A percentile compares a stretch with the other conserved stretches of the same genome.
Evolutionary conservation across 2,888 invertebrate species (phyloP).

Genomic region (Acrocera orbiculus): DNA sequence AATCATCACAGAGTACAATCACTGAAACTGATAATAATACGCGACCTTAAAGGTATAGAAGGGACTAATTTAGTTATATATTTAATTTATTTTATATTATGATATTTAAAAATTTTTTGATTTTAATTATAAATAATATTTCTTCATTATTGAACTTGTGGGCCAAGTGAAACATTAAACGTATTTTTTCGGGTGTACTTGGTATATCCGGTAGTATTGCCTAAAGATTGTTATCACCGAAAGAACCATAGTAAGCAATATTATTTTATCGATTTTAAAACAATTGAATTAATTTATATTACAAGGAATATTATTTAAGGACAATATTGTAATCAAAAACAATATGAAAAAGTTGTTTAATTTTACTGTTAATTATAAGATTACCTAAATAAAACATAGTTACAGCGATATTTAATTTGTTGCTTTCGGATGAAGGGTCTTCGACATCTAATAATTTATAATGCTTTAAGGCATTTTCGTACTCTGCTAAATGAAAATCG

Average conservation of each 20-base stretch:
- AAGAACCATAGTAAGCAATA: no score
- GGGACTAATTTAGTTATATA: slow-evolving; percentile 4
- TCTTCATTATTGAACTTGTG: slow-evolving; percentile 86
- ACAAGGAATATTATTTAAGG: no score
- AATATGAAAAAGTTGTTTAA: background rate
- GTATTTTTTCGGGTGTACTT: slow-evolving; percentile 47
- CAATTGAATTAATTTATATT: background rate
- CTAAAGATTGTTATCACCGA: slow-evolving; percentile 20
- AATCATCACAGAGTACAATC: background rate
- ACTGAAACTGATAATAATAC: slow-evolving; percentile 1
- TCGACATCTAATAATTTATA: slow-evolving; percentile 42
- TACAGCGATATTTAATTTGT: slow-evolving; percentile 70
- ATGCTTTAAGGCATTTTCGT: slow-evolving; percentile 59
- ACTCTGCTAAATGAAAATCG: slow-evolving; percentile 89
- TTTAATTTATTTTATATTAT: background rate
- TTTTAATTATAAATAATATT: background rate
- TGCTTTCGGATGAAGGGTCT: slow-evolving; percentile 39
- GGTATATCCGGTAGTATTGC: slow-evolving; percentile 46
- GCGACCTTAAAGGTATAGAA: slow-evolving; percentile 5
- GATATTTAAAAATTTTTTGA: background rate
- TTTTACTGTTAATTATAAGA: slow-evolving; percentile 1
- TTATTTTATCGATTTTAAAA: no score
- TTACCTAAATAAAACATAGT: slow-evolving; percentile 89
- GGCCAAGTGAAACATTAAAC: slow-evolving; percentile 79
- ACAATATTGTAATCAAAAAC: background rate